These are phyloP conservation scores for Temnothorax curvispinosus DNA, from an alignment of 1,140 invertebrate genomes.

Conservation along the genomic window DNA sequence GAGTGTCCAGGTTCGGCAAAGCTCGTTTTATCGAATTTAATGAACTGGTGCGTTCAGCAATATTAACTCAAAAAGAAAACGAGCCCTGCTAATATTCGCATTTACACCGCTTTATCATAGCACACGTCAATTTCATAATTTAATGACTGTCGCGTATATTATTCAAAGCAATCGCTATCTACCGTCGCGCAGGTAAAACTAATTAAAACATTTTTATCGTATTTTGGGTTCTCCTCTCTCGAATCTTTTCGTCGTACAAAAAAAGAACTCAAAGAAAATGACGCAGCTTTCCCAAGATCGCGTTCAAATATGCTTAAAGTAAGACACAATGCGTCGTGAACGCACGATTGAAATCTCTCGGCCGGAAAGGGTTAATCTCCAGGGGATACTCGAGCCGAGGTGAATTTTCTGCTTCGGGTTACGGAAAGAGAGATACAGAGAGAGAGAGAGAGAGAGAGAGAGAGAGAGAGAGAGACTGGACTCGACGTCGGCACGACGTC, in stretches of 20 bases:
- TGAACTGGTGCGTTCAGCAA: neutral
- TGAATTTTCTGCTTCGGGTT: constrained; percentile 29
- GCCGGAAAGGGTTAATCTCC: constrained; percentile 32
- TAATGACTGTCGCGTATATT: neutral
- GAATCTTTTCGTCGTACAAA: neutral
- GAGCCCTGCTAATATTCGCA: neutral
- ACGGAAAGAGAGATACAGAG: neutral
- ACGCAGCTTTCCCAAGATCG: neutral
- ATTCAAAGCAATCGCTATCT: neutral
- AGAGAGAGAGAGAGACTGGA: neutral
- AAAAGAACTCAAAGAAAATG: neutral
- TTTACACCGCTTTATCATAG: neutral
- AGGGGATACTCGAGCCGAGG: constrained; percentile 12
- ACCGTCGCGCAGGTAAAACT: neutral
- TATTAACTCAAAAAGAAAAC: neutral
- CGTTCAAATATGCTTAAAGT: neutral
- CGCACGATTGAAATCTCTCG: constrained; percentile 17
- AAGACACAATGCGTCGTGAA: neutral
- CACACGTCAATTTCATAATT: neutral
- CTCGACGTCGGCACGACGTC: constrained; percentile 29
- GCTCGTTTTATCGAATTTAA: neutral
- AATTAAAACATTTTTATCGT: neutral
- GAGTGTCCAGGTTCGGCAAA: neutral
- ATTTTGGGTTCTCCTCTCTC: neutral
- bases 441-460: neutral